Base-by-base conservation (phyloP, 2,113 vertebrate species). In the Prionailurus viverrinus region DNA sequence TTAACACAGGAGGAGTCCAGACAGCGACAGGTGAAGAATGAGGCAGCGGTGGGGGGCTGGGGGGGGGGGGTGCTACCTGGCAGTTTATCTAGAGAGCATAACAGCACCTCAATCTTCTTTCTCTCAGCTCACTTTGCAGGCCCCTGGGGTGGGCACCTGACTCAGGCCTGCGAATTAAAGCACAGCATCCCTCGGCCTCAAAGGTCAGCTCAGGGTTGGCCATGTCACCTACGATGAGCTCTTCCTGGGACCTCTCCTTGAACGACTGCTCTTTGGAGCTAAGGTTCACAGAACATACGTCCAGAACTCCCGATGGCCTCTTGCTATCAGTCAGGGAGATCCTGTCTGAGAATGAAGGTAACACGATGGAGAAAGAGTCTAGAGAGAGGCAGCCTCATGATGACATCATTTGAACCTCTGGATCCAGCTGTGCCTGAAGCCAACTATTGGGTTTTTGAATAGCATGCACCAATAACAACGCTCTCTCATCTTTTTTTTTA, bases 351-450 rank as follows among this genome's bases (percentile, higher is more conserved):
- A 53, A 76, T 41, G 68, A 96, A 66, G 33, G 39, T 29, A 92
- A 36, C 13, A 10, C 2, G 25, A 51, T 66, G 55, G 51, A 89
- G 45, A 86, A 86, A 58, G 39, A 36, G 33, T 81, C 58, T 66
- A 51, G 27, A 94, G 11, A 87, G 71, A 69, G 41, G 51, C 3
- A 91, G 39, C 39, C 41, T 88, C 41, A 31, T 9, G 48, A 15
- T 13, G 71, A 73, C 33, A 16, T 1, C 36, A 31, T 16, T 21
- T 61, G 82, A 97, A 61, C 66, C 41, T 29, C 83, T 73, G 83
- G 63, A 89, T 84, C 63, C 36, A 84, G 63, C 95, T 36, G 7
- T 84, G 31, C 79, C 71, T 92, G 65, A 94, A 51, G 36, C 53
- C 27, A 71, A 11, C 41, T 9, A 16, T 31, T 66, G 14, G 53